These are phyloP conservation scores for Hemiscyllium ocellatum DNA, from an alignment of 2,113 vertebrate genomes.

Conservation along the genomic window DNA sequence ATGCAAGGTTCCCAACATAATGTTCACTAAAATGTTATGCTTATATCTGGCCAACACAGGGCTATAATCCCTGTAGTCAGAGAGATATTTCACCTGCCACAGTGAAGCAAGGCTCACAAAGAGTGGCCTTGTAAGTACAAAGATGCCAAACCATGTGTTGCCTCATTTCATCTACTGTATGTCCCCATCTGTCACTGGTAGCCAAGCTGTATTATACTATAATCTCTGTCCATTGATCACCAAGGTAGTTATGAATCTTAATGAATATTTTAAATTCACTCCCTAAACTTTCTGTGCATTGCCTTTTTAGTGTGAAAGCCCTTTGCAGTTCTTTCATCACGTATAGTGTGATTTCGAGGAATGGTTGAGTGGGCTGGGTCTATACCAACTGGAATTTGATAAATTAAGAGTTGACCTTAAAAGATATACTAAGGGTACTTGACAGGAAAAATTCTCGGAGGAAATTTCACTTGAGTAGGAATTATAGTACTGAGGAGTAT, in stretches of 20 bases:
- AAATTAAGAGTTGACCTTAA: too few relatives aligned
- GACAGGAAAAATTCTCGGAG: too few relatives aligned
- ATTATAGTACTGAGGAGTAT: too few relatives aligned
- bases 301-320: not conserved
- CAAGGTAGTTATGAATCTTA: not conserved
- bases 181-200: not conserved
- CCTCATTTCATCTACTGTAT: not conserved
- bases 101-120: not conserved
- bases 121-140: not conserved
- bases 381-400: too few relatives aligned
- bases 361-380: not conserved
- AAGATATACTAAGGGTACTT: too few relatives aligned
- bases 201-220: not conserved
- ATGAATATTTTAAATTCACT: not conserved
- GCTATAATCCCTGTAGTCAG: not conserved
- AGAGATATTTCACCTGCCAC: not conserved
- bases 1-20: not conserved
- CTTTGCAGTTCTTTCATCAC: not conserved
- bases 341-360: not conserved
- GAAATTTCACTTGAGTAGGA: too few relatives aligned
- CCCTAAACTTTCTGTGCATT: not conserved
- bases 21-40: not conserved
- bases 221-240: not conserved
- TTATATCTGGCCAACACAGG: not conserved
- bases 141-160: not conserved